These are phyloP conservation scores for Sandelia bainsii DNA, from an alignment of 2,797 vertebrate species.

Conservation along the genomic window DNA sequence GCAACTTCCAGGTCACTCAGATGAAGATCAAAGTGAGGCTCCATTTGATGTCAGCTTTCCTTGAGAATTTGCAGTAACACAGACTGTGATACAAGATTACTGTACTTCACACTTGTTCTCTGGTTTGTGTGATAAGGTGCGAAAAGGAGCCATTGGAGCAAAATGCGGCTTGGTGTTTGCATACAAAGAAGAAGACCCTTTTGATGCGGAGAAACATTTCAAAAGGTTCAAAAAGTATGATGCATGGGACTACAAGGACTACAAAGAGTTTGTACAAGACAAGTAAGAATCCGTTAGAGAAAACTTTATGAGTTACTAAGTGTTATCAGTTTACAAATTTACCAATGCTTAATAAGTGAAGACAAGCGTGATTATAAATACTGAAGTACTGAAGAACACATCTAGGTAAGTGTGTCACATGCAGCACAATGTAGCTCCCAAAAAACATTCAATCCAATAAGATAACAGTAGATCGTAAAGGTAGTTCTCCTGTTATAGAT, in stretches of 20 bases:
- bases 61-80: neutral
- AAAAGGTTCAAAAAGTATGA: conserved; percentile 92
- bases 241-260: conserved; percentile 90
- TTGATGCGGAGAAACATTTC: conserved; percentile 95
- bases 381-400: neutral
- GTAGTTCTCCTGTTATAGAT: neutral
- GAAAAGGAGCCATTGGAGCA: conserved; percentile 94
- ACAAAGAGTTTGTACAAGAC: conserved; percentile 91
- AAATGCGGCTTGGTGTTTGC: conserved; percentile 96
- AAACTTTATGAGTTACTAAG: too few species aligned
- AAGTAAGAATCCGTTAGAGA: conserved; percentile 80
- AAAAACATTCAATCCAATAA: neutral
- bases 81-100: neutral
- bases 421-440: neutral
- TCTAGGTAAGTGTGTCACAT: neutral
- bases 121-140: conserved; percentile 83
- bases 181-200: conserved; percentile 88
- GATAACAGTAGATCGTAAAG: too few species aligned
- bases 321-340: neutral
- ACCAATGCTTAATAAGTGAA: neutral
- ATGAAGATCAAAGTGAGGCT: conserved; percentile 93
- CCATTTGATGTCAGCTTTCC: neutral
- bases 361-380: neutral
- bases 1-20: conserved; percentile 95
- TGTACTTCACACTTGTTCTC: neutral